Percentiles rank a stretch among this genome's conserved stretches.
These are phyloP conservation scores for Cotesia glomerata DNA, from an alignment of 1,140 invertebrate genomes.

Conservation along the genomic window DNA sequence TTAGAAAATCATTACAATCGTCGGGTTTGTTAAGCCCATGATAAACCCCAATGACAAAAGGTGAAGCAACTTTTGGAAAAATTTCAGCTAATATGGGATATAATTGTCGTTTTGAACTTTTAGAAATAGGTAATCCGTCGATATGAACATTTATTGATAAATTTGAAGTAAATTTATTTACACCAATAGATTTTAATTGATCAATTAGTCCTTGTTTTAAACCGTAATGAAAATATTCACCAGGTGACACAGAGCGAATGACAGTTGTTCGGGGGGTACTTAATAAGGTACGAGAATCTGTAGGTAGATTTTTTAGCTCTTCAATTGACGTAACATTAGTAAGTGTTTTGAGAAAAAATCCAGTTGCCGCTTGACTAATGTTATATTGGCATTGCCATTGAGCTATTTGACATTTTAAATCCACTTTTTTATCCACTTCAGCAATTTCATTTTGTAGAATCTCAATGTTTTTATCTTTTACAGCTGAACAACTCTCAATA, in stretches of 20 bases:
- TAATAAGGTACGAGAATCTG: slow-evolving; percentile 10
- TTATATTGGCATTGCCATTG: slow-evolving; percentile 16
- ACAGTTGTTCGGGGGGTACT: slow-evolving; percentile 12
- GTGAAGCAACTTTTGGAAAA: slow-evolving; percentile 13
- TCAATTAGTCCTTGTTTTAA: slow-evolving; percentile 2
- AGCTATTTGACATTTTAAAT: slow-evolving; percentile 2
- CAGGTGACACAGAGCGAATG: neutral
- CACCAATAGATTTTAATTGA: neutral
- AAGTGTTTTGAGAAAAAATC: slow-evolving; percentile 9
- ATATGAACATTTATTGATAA: slow-evolving; percentile 30
- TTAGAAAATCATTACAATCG: slow-evolving; percentile 32
- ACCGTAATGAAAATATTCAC: slow-evolving; percentile 13
- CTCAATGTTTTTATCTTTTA: neutral
- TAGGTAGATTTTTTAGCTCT: slow-evolving; percentile 14
- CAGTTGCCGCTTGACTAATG: neutral
- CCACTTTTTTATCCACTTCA: neutral
- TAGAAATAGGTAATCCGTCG: slow-evolving; percentile 37
- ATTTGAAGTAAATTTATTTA: neutral
- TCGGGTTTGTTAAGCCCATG: slow-evolving; percentile 37
- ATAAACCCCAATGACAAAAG: slow-evolving; percentile 35
- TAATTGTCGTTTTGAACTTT: slow-evolving; percentile 35
- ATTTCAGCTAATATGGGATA: slow-evolving; percentile 39
- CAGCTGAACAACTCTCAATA: neutral
- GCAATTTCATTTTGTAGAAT: neutral
- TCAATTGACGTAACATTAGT: slow-evolving; percentile 11